These are phyloP conservation scores for Oxyteleia sp. DNA, from an alignment of 2,888 invertebrate genomes.

Conservation along the genomic window DNA sequence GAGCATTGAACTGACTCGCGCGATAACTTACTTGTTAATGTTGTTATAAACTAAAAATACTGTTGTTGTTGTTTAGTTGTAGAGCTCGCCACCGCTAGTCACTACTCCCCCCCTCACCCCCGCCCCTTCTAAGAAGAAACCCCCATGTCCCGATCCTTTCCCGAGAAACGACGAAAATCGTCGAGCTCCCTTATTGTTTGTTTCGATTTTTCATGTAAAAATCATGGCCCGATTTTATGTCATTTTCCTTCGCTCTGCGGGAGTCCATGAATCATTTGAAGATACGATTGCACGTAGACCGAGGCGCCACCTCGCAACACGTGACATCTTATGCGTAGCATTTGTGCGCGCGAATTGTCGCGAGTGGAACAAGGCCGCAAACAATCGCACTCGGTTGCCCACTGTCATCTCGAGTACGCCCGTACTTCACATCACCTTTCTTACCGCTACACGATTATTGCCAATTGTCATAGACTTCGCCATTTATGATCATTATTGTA, in stretches of 20 bases:
- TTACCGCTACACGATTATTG: slow-evolving; percentile 57
- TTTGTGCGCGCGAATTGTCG: slow-evolving; percentile 39
- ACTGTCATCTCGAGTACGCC: slow-evolving; percentile 56
- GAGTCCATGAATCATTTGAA: slow-evolving; percentile 20
- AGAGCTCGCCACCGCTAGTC: slow-evolving; percentile 88
- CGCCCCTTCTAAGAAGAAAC: no score
- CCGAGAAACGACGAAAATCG: slow-evolving; percentile 30
- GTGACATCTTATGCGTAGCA: slow-evolving; percentile 27
- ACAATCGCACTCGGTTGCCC: slow-evolving; percentile 71
- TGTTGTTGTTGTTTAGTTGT: slow-evolving; percentile 88
- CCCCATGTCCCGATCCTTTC: slow-evolving; percentile 27
- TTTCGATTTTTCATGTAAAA: slow-evolving; percentile 43
- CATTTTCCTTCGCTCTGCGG: slow-evolving; percentile 26
- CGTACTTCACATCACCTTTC: slow-evolving; percentile 34
- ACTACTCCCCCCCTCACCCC: slow-evolving; percentile 77
- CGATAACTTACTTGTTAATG: slow-evolving; percentile 87
- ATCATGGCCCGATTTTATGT: slow-evolving; percentile 31
- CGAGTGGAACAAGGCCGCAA: slow-evolving; percentile 32
- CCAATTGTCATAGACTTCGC: slow-evolving; percentile 64
- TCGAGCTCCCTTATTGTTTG: slow-evolving; percentile 32
- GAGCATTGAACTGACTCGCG: slow-evolving; percentile 72
- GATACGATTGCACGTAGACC: not conserved
- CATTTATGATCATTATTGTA: slow-evolving; percentile 63
- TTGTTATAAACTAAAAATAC: slow-evolving; percentile 88
- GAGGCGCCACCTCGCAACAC: not conserved